Percentiles rank a stretch among this genome's conserved stretches.
Evolutionary conservation across 2,797 vertebrate genomes (phyloP).

Genomic region (Sebastes ruberrimus): DNA sequence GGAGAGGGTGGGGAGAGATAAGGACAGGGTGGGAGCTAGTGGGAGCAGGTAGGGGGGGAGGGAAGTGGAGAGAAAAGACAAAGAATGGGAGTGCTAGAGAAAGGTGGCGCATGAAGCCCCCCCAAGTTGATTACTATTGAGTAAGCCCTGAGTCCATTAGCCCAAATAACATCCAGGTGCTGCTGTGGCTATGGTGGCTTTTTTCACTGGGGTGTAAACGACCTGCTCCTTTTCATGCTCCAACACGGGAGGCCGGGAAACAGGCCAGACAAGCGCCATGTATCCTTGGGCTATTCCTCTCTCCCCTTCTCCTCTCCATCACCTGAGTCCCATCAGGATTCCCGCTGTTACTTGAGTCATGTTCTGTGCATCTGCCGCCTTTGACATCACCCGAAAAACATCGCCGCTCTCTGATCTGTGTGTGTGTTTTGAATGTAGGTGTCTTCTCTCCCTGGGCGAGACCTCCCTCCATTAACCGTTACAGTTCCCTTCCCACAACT

Average conservation of each 20-base stretch:
- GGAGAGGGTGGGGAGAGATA: constrained; percentile 66
- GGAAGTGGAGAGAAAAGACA: constrained; percentile 15
- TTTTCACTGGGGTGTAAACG: constrained; percentile 80
- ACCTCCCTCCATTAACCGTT: constrained; percentile 72
- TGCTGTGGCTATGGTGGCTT: constrained; percentile 75
- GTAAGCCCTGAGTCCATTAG: constrained; percentile 82
- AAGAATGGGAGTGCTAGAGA: constrained; percentile 38
- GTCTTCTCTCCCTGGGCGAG: constrained; percentile 72
- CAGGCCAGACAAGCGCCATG: constrained; percentile 76
- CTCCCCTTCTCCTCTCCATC: constrained; percentile 59
- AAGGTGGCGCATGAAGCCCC: constrained; percentile 71
- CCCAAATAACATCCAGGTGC: constrained; percentile 87
- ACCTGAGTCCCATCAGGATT: constrained; percentile 71
- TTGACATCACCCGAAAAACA: constrained; percentile 57
- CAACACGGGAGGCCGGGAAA: constrained; percentile 84
- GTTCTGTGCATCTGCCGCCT: constrained; percentile 48
- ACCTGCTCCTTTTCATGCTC: constrained; percentile 82
- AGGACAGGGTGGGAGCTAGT: constrained; percentile 41
- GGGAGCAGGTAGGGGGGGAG: constrained; percentile 34
- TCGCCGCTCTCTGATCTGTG: constrained; percentile 55
- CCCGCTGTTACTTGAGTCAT: constrained; percentile 43
- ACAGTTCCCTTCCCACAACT: constrained; percentile 73
- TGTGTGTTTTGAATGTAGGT: constrained; percentile 61
- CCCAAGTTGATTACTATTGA: constrained; percentile 82
- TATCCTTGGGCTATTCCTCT: constrained; percentile 76